A percentile compares a stretch with the other conserved stretches of the same genome.
phyloP scores from a whole-genome alignment of 2,888 invertebrate species.

The Synanthedon formicaeformis region DNA sequence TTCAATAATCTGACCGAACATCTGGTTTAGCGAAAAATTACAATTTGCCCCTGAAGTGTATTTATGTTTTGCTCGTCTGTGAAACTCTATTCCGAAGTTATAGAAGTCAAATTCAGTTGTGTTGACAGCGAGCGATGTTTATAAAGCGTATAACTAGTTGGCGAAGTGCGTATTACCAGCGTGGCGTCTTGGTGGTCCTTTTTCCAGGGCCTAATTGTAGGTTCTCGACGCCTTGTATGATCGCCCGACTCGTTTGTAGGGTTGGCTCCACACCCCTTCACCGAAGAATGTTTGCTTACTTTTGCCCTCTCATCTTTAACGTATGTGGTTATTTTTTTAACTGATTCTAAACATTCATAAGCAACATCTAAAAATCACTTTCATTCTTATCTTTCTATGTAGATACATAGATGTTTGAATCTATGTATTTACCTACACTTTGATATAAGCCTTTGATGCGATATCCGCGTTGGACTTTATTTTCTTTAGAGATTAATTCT shows the following conservation, averaged over 20 bases:
- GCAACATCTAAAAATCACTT: too few species aligned
- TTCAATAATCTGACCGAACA: constrained; percentile 9
- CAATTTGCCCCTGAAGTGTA: constrained; percentile 26
- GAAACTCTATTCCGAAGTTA: constrained; percentile 8
- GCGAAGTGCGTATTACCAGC: constrained; percentile 57
- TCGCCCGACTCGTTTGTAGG: constrained; percentile 37
- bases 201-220: constrained; percentile 55
- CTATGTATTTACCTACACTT: too few species aligned
- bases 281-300: too few species aligned
- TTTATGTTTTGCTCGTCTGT: constrained; percentile 10
- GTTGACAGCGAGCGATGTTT: constrained; percentile 12
- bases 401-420: too few species aligned
- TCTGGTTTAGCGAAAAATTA: constrained; percentile 20
- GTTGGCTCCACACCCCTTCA: constrained; percentile 18
- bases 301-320: too few species aligned
- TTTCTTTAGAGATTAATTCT: too few species aligned
- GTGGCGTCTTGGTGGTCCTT: constrained; percentile 35
- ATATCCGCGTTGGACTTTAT: too few species aligned
- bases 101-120: not conserved
- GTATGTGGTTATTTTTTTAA: too few species aligned
- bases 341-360: too few species aligned
- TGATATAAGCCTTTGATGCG: too few species aligned
- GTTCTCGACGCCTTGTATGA: constrained; percentile 61
- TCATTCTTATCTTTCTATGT: too few species aligned
- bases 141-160: constrained; percentile 45